Percentiles rank a stretch among this genome's conserved stretches.
phyloP scores from a whole-genome alignment of 1,140 invertebrate species.

The Ephestia elutella region DNA sequence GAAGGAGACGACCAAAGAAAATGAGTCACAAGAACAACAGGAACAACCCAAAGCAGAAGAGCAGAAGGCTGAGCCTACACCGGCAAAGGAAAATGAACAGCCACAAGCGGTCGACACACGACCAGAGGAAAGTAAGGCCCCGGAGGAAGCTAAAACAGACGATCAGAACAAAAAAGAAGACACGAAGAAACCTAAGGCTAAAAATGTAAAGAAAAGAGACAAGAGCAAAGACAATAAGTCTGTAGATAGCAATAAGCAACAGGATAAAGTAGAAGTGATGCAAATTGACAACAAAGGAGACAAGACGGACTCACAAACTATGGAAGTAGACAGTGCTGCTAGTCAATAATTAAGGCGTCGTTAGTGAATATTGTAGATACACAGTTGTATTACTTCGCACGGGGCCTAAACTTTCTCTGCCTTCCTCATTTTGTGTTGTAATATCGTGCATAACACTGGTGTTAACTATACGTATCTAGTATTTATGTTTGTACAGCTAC shows the following conservation, averaged over 20 bases:
- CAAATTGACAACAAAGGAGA: conserved; percentile 60
- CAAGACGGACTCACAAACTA: conserved; percentile 42
- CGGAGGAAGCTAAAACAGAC: conserved; percentile 23
- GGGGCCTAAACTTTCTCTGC: conserved; percentile 32
- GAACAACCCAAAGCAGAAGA: conserved; percentile 19
- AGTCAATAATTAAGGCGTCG: conserved; percentile 68
- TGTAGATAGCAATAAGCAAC: conserved; percentile 43
- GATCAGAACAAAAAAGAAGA: conserved; percentile 33
- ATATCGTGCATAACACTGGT: conserved; percentile 57
- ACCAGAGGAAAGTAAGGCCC: conserved; percentile 28
- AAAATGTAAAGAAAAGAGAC: conserved; percentile 60
- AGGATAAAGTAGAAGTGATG: conserved; percentile 49
- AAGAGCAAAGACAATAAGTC: conserved; percentile 68
- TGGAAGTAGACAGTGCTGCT: conserved; percentile 67
- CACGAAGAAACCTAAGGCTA: conserved; percentile 40
- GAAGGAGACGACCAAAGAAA: conserved; percentile 49
- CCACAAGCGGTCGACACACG: conserved; percentile 33
- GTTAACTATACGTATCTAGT: conserved; percentile 45
- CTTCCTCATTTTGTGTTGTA: conserved; percentile 46
- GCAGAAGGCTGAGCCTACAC: conserved; percentile 6
- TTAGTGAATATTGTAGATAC: conserved; percentile 63
- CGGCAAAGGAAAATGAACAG: neutral
- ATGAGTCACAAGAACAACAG: conserved; percentile 18
- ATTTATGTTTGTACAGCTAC: conserved; percentile 69
- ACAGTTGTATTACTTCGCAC: conserved; percentile 37